phyloP scores from a whole-genome alignment of 2,888 invertebrate species.

The Oconnorella tubifera region DNA sequence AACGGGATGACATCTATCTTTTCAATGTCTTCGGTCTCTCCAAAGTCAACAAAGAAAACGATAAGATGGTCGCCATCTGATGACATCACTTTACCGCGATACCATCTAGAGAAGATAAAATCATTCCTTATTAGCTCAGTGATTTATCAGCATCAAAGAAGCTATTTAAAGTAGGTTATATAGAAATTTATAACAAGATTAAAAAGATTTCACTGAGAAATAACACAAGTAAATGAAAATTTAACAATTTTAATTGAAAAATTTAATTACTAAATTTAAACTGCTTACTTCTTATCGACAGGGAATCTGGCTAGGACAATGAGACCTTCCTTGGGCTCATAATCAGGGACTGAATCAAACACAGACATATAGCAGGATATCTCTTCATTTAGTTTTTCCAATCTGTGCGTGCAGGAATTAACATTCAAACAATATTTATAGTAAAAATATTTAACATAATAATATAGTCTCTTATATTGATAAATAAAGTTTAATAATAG shows the following conservation, averaged over 20 bases:
- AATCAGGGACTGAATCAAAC: background rate
- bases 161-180: background rate
- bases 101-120: slow-evolving; percentile 44
- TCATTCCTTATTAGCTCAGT: too few species aligned
- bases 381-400: slow-evolving; percentile 16
- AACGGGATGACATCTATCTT: slow-evolving; percentile 59
- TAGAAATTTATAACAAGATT: too few species aligned
- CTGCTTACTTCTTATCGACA: slow-evolving; percentile 1
- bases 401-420: too few species aligned
- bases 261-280: too few species aligned
- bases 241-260: too few species aligned
- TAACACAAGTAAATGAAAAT: too few species aligned
- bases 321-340: slow-evolving; percentile 15
- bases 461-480: too few species aligned
- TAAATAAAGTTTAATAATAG: too few species aligned
- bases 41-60: slow-evolving; percentile 66
- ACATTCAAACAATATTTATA: too few species aligned
- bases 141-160: background rate
- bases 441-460: too few species aligned
- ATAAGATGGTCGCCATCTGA: slow-evolving; percentile 50
- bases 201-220: too few species aligned
- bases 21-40: slow-evolving; percentile 60
- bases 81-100: slow-evolving; percentile 54
- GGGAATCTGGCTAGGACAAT: slow-evolving; percentile 15
- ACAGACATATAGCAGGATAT: slow-evolving; percentile 2